Evolutionary conservation across 2,888 invertebrate species (phyloP).

Genomic region (Dryobotodes eremita): DNA sequence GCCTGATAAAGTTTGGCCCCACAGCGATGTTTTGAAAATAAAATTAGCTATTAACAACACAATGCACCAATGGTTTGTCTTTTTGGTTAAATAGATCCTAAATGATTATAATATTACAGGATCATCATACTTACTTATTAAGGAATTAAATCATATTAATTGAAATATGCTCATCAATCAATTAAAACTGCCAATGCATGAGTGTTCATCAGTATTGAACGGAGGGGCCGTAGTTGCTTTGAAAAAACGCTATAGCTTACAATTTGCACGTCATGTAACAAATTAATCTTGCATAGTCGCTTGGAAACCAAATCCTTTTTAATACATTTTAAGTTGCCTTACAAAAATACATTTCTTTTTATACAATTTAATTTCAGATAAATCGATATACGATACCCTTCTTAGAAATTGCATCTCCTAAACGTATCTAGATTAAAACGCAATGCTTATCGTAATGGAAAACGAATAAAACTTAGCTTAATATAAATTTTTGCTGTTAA

Average conservation of each 20-base stretch:
- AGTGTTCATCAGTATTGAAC: background rate
- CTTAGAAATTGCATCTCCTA: background rate
- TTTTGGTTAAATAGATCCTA: conserved; percentile 3
- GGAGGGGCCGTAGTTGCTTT: too few species aligned
- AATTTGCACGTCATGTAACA: background rate
- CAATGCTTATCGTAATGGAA: background rate
- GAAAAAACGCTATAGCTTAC: conserved; percentile 8
- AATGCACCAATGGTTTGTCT: background rate
- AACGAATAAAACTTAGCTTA: background rate
- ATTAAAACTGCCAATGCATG: background rate
- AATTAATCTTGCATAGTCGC: conserved; percentile 5
- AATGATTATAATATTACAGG: background rate
- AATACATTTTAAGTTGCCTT: background rate
- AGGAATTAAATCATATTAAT: background rate
- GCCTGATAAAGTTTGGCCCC: conserved; percentile 25
- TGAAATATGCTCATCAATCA: background rate
- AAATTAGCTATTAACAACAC: conserved; percentile 8
- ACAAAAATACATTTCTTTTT: background rate
- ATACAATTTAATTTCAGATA: background rate
- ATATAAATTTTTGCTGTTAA: background rate
- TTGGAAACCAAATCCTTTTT: conserved; percentile 1
- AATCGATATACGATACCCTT: background rate
- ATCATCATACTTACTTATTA: background rate
- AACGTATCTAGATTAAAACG: background rate
- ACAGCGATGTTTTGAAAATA: conserved; percentile 14